Base-by-base conservation (phyloP, 1,140 invertebrate genomes). In the Proctacanthus coquilletti region DNA sequence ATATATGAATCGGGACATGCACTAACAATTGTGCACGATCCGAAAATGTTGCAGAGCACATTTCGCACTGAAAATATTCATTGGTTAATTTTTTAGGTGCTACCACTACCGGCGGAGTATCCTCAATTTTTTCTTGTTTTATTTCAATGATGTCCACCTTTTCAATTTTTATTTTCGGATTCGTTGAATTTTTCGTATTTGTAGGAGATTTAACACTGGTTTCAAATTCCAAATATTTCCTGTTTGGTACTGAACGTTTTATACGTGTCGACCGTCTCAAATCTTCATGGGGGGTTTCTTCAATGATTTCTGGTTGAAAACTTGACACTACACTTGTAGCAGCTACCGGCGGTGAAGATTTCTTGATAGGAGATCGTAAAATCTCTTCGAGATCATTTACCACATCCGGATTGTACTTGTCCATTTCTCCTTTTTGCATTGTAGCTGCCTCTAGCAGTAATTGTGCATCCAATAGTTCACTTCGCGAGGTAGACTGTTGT, bases 1-100 rank as follows among this genome's bases (percentile, higher is more conserved):
- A 83, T 64, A 84, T 84, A 56, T 85, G 80, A 50, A 84, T 74
- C 13, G 78, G 76, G 40, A 85, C 80, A 56, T 84, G 82, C 3
- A 76, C 65, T 29, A 84, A 56, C 9, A 84, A 61, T 41, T 81
- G 75, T 25, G 75, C 72, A 27, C 79, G 70, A 42, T 76, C 73
- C 2, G 70, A 63, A 56, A 85, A 85, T 34, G 75, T 69, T 40
- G 72, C 69, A n/a, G 74, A 70, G 51, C 82, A 84, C 75, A 85
- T 83, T 53, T 83, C 78, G 51, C 82, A 85, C 34, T 73, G 76
- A 48, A 65, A 74, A 34, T 46, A 48, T 6, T 40, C 23, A 25
- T 40, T 40, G 19, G 34, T 31, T 20, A 9, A 9, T 27, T 19
- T 9, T 30, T 21, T 33, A 13, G 20, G 21, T 34, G 21, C 35